A percentile compares a stretch with the other conserved stretches of the same genome.
phyloP scores from a whole-genome alignment of 2,797 vertebrate genomes.

The Heteromormyrus szaboi region DNA sequence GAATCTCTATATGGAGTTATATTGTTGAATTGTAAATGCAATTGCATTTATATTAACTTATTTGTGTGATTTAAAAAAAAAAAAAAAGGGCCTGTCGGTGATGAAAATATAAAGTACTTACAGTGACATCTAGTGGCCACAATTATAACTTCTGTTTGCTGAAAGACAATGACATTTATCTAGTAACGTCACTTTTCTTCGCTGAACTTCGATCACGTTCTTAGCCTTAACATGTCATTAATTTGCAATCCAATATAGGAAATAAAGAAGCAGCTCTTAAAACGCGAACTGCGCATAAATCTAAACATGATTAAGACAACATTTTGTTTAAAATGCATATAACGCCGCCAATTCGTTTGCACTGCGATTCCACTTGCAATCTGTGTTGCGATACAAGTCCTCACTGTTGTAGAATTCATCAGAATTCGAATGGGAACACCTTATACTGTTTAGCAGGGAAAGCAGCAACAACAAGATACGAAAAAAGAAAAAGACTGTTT shows the following conservation, averaged over 20 bases:
- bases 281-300: neutral
- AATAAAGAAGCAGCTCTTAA: neutral
- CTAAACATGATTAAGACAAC: neutral
- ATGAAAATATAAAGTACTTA: neutral
- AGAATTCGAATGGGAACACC: neutral
- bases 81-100: neutral
- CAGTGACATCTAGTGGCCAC: conserved; percentile 5
- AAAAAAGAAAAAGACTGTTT: neutral
- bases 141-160: neutral
- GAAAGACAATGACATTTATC: neutral
- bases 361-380: neutral
- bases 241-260: neutral
- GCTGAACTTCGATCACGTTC: neutral
- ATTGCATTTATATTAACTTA: neutral
- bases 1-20: neutral
- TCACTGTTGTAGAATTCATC: neutral
- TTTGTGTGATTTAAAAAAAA: neutral
- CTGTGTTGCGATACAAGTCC: neutral
- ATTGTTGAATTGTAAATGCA: neutral
- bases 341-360: neutral
- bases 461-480: neutral
- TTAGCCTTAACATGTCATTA: neutral
- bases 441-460: neutral
- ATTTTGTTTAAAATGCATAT: neutral
- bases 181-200: neutral